These are phyloP conservation scores for Grantiella picta DNA, from an alignment of 2,113 vertebrate genomes.

Conservation along the genomic window DNA sequence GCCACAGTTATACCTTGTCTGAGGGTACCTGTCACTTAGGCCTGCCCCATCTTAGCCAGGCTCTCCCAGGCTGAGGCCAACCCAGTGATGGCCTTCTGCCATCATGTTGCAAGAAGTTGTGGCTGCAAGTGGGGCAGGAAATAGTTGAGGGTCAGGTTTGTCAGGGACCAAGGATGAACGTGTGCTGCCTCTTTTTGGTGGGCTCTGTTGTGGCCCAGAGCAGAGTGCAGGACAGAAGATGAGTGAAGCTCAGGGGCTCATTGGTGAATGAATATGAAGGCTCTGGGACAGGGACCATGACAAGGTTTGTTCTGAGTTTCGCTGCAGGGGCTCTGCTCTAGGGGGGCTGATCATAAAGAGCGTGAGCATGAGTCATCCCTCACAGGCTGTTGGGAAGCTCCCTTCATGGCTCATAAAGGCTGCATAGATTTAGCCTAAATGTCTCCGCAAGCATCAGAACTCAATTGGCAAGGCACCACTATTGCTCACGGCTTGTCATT, in stretches of 20 bases:
- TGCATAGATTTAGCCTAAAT: background rate
- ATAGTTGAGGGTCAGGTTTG: background rate
- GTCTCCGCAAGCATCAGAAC: background rate
- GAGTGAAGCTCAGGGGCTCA: fast-evolving
- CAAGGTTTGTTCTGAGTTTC: background rate
- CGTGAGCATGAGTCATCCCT: background rate
- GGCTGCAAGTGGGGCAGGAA: background rate
- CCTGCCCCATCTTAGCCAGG: background rate
- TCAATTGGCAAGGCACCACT: background rate
- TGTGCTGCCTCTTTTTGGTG: background rate
- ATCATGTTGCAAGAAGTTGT: fast-evolving
- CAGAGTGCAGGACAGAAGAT: background rate
- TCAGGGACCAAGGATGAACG: background rate
- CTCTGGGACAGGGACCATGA: fast-evolving
- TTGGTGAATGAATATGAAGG: background rate
- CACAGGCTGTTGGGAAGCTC: background rate
- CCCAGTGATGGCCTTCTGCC: background rate
- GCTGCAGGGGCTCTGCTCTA: background rate
- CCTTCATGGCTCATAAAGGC: background rate
- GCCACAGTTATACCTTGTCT: background rate
- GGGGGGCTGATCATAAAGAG: background rate
- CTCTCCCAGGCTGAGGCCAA: background rate
- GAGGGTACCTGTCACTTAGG: background rate
- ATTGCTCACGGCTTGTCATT: background rate
- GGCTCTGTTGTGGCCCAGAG: background rate